A percentile compares a stretch with the other conserved stretches of the same genome.
Evolutionary conservation across 2,797 vertebrate genomes (phyloP).

Genomic region (Cirrhinus mrigala): DNA sequence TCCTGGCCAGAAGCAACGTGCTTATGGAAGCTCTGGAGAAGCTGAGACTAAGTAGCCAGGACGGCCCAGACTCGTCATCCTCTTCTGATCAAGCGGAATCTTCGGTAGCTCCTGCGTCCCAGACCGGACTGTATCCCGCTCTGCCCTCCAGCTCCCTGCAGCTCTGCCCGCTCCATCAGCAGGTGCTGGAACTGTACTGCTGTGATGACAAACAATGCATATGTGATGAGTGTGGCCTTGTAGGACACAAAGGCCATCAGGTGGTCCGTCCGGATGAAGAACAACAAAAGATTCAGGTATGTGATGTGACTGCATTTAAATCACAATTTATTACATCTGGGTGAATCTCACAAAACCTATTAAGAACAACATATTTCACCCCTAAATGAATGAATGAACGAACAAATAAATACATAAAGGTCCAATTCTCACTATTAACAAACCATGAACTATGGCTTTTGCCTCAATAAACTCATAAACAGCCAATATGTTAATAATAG

Average conservation of each 20-base stretch:
- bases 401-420: too few relatives aligned
- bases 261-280: conserved; percentile 72
- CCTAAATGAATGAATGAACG: not conserved
- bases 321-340: too few relatives aligned
- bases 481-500: too few relatives aligned
- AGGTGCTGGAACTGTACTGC: conserved; percentile 77
- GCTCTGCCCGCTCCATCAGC: conserved; percentile 72
- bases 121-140: conserved; percentile 72
- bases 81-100: conserved; percentile 35
- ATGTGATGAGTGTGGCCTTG: conserved; percentile 74
- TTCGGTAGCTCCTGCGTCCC: conserved; percentile 11
- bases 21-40: conserved; percentile 80
- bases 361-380: not conserved
- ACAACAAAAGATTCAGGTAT: conserved; percentile 73
- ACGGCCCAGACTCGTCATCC: conserved; percentile 35
- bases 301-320: not conserved
- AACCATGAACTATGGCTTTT: too few relatives aligned
- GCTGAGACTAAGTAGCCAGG: conserved; percentile 68
- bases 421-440: too few relatives aligned
- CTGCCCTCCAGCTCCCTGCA: conserved; percentile 65
- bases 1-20: conserved; percentile 76
- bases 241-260: conserved; percentile 75
- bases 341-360: not conserved
- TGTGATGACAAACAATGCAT: conserved; percentile 73
- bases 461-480: too few relatives aligned